Conservation (phyloP, 1,140 invertebrate species). For the Chironomus tepperi region DNA sequence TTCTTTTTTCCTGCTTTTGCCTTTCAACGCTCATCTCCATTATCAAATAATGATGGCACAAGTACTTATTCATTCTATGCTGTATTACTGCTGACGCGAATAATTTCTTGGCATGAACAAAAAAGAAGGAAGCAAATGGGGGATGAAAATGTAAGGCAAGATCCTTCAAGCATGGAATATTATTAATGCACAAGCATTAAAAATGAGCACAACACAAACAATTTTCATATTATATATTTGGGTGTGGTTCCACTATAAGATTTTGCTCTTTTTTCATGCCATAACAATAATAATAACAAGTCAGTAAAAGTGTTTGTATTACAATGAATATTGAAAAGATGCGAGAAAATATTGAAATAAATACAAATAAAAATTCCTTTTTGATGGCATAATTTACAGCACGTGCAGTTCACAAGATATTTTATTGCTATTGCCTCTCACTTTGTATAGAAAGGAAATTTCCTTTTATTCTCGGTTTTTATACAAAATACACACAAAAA, state of each 20-base stretch:
- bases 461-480: no score
- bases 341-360: slow-evolving; percentile 1
- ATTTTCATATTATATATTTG: not conserved
- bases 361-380: not conserved
- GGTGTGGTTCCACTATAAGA: not conserved
- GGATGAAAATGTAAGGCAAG: no score
- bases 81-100: not conserved
- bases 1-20: not conserved
- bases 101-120: not conserved
- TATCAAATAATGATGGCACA: not conserved
- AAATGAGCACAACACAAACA: not conserved
- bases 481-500: no score
- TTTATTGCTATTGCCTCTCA: not conserved
- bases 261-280: no score
- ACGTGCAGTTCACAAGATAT: not conserved
- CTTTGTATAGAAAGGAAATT: no score
- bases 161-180: not conserved
- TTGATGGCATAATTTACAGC: slow-evolving; percentile 3
- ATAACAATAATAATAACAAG: not conserved
- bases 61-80: not conserved
- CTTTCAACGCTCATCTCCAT: not conserved
- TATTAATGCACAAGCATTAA: not conserved
- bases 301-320: not conserved
- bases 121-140: no score
- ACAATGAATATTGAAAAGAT: slow-evolving; percentile 1